Evolutionary conservation across 2,113 vertebrate genomes (phyloP), one percentile per base, ranked within the genome.

Genomic region (Xerus inauris): DNA sequence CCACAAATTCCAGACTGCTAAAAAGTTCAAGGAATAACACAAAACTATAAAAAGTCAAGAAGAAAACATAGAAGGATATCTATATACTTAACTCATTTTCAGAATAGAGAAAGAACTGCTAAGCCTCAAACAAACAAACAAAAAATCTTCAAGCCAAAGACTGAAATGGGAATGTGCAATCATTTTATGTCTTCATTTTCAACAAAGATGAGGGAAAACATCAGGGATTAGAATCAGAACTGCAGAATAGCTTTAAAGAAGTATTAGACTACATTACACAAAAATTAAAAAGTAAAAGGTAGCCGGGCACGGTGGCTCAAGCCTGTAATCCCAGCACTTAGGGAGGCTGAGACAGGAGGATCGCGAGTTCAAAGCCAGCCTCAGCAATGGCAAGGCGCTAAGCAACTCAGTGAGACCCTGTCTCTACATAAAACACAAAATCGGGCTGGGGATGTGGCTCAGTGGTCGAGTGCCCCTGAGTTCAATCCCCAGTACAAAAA

Each of bases 21-120:
- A 92, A 89, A 87, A 73, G 16, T 69, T 91, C 83, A 92, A 65
- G 88, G 38, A 71, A 81, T 17, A 94, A 62, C 45, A 91, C 51
- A 71, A 97, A 79, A 83, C 8, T 5, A 87, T 40, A 69, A 94
- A 77, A 85, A 49, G 30, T 14, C 13, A 71, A 71, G 26, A 77
- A 85, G 26, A 76, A 94, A 89, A 77, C 32, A 35, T 35, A 82
- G 35, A 14, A 67, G 45, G 47, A 87, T 28, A 85, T 14, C 51
- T 72, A 59, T 59, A 59, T 28, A 89, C 20, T 51, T 79, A 80
- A 35, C 45, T 93, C 24, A 80, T 35, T 85, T 62, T 87, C 77
- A 88, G 45, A 91, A 59, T n/a, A 81, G 35, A 67, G 7, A 86
- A 76, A 9, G 69, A 73, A 84, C 13, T 47, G 47, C 64, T 73